phyloP scores from a whole-genome alignment of 1,140 invertebrate genomes.

The Holotrichia oblita region DNA sequence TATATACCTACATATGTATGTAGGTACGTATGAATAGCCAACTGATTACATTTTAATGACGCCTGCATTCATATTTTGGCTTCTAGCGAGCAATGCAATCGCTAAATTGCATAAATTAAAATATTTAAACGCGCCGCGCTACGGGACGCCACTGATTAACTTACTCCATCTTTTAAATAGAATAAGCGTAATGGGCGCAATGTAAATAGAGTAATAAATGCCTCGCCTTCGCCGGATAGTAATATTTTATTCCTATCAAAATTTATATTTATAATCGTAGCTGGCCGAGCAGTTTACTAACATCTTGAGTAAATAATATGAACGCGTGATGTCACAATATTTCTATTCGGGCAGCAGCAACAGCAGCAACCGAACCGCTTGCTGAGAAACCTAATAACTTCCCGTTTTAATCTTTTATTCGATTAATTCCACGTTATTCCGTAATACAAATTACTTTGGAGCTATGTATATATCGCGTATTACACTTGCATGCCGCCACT shows the following conservation, averaged over 20 bases:
- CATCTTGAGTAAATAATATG: constrained; percentile 24
- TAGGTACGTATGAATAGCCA: neutral
- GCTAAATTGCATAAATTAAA: constrained; percentile 18
- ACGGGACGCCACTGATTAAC: neutral
- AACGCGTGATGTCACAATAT: constrained; percentile 26
- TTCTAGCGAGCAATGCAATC: neutral
- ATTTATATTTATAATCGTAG: constrained; percentile 23
- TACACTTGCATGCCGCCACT: neutral
- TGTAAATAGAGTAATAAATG: constrained; percentile 33
- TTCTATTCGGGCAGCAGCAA: constrained; percentile 16
- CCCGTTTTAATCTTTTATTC: constrained; percentile 34
- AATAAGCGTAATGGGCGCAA: neutral
- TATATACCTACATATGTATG: too few relatives aligned
- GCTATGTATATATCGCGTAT: neutral
- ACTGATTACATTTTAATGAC: constrained; percentile 7
- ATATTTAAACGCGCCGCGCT: neutral
- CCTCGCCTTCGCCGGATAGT: constrained; percentile 22
- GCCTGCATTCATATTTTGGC: neutral
- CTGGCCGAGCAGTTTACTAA: constrained; percentile 6
- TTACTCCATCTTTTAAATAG: neutral
- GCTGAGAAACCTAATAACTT: constrained; percentile 33
- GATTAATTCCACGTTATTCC: constrained; percentile 34
- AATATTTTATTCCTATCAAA: constrained; percentile 26
- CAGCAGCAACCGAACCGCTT: neutral
- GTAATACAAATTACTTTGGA: constrained; percentile 24